A percentile compares a stretch with the other conserved stretches of the same genome.
These are phyloP conservation scores for Neotragus moschatus DNA, from an alignment of 2,113 vertebrate species.

Conservation along the genomic window DNA sequence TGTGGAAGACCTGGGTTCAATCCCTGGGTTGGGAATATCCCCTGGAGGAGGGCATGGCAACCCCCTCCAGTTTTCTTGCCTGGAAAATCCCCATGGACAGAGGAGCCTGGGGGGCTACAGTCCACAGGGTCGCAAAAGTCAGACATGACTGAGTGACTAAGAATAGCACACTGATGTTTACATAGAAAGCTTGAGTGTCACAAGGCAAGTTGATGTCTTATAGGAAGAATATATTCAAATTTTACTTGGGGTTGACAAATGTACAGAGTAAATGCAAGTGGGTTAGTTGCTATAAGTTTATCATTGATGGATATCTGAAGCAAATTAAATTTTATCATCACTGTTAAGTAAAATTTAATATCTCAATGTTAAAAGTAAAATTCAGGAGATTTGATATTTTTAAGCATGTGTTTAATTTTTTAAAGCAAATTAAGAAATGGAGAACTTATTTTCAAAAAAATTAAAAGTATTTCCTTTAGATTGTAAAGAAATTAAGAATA, in stretches of 20 bases:
- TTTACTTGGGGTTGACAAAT: not conserved
- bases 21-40: not conserved
- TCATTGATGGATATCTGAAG: not conserved
- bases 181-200: not conserved
- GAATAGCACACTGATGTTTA: not conserved
- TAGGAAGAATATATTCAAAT: not conserved
- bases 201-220: not conserved
- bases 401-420: not conserved
- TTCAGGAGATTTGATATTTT: not conserved
- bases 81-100: not conserved
- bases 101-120: not conserved
- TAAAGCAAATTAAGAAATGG: not conserved
- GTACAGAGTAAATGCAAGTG: not conserved
- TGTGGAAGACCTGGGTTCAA: not conserved
- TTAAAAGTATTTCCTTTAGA: not conserved
- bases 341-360: not conserved
- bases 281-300: not conserved
- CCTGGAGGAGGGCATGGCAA: not conserved
- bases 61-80: not conserved
- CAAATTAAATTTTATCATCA: not conserved
- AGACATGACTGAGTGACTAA: not conserved
- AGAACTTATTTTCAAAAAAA: not conserved
- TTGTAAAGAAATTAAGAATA: not conserved
- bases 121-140: not conserved
- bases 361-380: conserved; percentile 13